Evolutionary conservation across 2,888 invertebrate genomes (phyloP), one percentile per base, ranked within the genome.

Genomic region (Drosophila cognata): DNA sequence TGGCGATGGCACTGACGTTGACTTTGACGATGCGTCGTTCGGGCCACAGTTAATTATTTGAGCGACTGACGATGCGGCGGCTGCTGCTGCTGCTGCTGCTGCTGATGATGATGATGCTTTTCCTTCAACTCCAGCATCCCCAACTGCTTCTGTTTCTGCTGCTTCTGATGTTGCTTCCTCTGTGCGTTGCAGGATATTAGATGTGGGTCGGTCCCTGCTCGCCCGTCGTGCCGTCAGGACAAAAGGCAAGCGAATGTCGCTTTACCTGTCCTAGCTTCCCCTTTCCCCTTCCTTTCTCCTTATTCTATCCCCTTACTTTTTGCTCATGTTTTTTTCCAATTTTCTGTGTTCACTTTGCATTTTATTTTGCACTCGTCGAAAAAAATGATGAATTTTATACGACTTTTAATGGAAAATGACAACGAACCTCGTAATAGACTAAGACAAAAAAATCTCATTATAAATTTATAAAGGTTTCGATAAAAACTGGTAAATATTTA

Each of bases 21-120:
- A 59, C 21, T 53, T 38, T 60, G 69, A 57, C 16, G 53, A 38
- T 56, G 64, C 53, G 66, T 55, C 51, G 53, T 52, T 67, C 41
- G 77, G 53, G 71, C 35, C 71, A 69, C 61, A 84, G 87, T 88
- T 84, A 86, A 86, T 84, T 88, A 88, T 86, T 84, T 88, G 72
- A 78, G 75, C 68, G 59, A 75, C 75, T 75, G 83, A 58, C 75
- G 57, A 75, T 74, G 72, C 64, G 52, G 51, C 59, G 61, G 51
- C 69, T 63, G 67, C 52, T 70, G 67, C 56, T 35, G 13, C 29
- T 50, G 60, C 41, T 75, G 61, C 33, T 43, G 55, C 50, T 29
- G 28, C 16, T 66, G 56, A 43, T 38, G 62, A 43, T 38, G 62
- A 52, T 53, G 21, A 28, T 25, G 46, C 8, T 46, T 25, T 25